These are phyloP conservation scores for Hedychridium roseum DNA, from an alignment of 2,888 invertebrate genomes.

Conservation along the genomic window DNA sequence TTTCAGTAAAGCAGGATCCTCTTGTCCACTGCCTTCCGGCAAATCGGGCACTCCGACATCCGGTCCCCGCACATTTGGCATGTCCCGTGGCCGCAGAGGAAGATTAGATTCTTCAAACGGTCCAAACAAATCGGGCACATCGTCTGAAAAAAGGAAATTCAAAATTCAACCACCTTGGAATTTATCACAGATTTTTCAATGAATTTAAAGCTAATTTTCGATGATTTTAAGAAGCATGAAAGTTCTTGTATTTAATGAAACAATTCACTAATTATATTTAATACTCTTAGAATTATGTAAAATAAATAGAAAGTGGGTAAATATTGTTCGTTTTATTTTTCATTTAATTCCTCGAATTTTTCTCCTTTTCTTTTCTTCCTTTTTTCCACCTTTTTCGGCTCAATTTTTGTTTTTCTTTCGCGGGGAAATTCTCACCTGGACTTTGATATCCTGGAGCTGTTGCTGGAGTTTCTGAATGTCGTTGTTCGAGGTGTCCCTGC, in stretches of 20 bases:
- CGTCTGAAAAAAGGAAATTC: slow-evolving; percentile 73
- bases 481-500: slow-evolving; percentile 72
- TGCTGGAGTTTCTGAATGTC: slow-evolving; percentile 93
- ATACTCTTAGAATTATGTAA: too few species aligned
- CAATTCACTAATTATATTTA: too few species aligned
- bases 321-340: too few species aligned
- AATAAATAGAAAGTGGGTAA: too few species aligned
- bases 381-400: too few species aligned
- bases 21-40: slow-evolving; percentile 95
- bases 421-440: slow-evolving; percentile 83
- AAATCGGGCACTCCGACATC: slow-evolving; percentile 97
- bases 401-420: too few species aligned
- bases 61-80: slow-evolving; percentile 99
- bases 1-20: slow-evolving; percentile 88
- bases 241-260: too few species aligned
- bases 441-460: slow-evolving; percentile 96
- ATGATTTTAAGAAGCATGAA: too few species aligned
- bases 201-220: too few species aligned
- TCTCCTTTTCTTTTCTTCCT: too few species aligned
- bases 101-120: slow-evolving; percentile 97
- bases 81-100: slow-evolving; percentile 96
- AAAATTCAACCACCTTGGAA: background rate
- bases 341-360: too few species aligned
- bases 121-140: slow-evolving; percentile 99
- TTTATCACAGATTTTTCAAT: too few species aligned